Conservation (phyloP, 1,140 invertebrate species). For the Chlorops oryzae region DNA sequence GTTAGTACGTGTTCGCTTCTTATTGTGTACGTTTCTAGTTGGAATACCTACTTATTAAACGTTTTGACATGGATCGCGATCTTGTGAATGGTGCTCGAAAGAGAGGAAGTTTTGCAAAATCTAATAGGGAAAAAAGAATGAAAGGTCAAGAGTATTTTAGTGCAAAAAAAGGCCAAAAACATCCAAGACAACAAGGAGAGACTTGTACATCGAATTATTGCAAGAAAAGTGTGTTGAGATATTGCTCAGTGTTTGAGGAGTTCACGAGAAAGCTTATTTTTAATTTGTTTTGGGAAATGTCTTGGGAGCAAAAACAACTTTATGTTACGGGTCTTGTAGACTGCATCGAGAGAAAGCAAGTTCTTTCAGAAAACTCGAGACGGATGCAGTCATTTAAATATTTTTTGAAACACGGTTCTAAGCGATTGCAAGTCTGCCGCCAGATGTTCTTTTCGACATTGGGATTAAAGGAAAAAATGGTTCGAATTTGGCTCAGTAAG, state of each 20-base stretch:
- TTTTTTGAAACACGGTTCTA: constrained; percentile 7
- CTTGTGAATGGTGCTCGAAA: constrained; percentile 6
- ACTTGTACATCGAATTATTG: constrained; percentile 1
- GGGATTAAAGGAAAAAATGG: constrained; percentile 8
- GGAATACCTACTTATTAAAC: no score
- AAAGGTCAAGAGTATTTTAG: constrained; percentile 1
- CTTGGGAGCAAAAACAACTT: no score
- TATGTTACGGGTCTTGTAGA: constrained; percentile 8
- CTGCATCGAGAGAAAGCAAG: no score
- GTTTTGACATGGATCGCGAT: no score
- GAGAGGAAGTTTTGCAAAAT: constrained; percentile 1
- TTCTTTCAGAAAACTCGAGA: constrained; percentile 10
- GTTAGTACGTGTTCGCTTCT: no score
- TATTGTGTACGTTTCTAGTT: no score
- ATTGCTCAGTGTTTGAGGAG: constrained; percentile 7
- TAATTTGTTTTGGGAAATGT: no score
- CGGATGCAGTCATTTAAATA: constrained; percentile 6
- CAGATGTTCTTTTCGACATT: constrained; percentile 9
- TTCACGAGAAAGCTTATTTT: constrained; percentile 4
- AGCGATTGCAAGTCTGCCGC: no score
- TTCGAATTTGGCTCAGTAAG: no score
- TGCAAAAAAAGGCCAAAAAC: constrained; percentile 1
- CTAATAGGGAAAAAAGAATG: constrained; percentile 4
- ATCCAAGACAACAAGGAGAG: constrained; percentile 4
- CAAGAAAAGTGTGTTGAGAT: constrained; percentile 6